Evolutionary conservation across 2,888 invertebrate species (phyloP), one percentile per base, ranked within the genome.

Genomic region (Mythimna impura): DNA sequence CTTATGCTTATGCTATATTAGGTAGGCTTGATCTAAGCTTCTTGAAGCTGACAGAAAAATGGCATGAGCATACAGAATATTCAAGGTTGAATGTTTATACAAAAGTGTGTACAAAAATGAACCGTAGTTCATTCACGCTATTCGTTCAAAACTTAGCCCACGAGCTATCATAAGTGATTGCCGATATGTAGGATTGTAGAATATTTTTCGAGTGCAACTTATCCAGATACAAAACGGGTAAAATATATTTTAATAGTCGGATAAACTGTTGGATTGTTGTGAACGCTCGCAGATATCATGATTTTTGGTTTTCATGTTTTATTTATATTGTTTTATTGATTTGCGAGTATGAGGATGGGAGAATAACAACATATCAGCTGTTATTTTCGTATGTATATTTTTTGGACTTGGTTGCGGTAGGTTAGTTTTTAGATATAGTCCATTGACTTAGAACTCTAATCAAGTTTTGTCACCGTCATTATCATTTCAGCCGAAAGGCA

Each of bases 191-290:
- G 80, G 64, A 75, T 79, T 79, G 77, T 75, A 80, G 78, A 73
- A 84, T 69, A 76, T 79, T 85, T 85, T 78, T 73, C 79, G 81
- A 63, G 47, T 72, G 55, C 36, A 79, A 84, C 80, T 82, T 84
- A 87, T 87, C 85, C 62, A 57, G 72, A 80, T 85, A 74, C 81
- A 84, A 84, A 87, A 85, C 80, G 83, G 82, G 82, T 81, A 81
- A 84, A 88, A 84, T 82, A 77, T 78, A 87, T 86, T 89, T 87
- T 86, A 86, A 88, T 86, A 84, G 83, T 78, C 77, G 66, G 83
- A 85, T 87, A 83, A 85, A 81, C 80, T 72, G 81, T 81, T 76
- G 71, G 66, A 80, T 84, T 84, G 73, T 84, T 83, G 83, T 80
- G 74, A 78, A 47, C 66, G 58, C 55, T 77, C 20, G 60, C 77